Evolutionary conservation across 2,797 vertebrate species (phyloP), one percentile per base, ranked within the genome.

Genomic region (Lepilemur septentrionalis): DNA sequence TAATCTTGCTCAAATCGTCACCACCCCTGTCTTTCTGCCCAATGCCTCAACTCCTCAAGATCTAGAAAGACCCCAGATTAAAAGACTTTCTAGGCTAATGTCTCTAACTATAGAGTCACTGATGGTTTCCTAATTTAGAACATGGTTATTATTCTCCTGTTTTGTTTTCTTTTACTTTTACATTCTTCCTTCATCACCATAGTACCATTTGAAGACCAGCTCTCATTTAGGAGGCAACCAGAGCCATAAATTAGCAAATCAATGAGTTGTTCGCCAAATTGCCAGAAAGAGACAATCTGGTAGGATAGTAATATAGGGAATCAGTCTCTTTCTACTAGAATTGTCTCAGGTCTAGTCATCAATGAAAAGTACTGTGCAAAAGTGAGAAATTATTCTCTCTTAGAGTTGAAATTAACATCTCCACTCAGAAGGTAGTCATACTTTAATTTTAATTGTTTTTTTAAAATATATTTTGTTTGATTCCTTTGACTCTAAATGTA

Each of bases 401-500:
- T 89, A 69, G 46, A 81, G 43, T 73, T 80, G 38, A 3, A 57
- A 28, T 80, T 93, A 67, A 3, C 5, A 28, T 15, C 10, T 59
- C 13, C 30, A 50, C 80, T 92, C 32, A 81, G 38, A 61, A 76
- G 86, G 11, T 18, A 84, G 38, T 30, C 17, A 78, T 35, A 75
- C 8, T 75, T 81, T 63, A 81, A 59, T 91, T 94, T 94, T 90
- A 89, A 86, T n/a, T 82, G 14, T 7, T 89, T 80, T 80, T 86
- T 94, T 89, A 73, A 90, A 95, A 78, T 75, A 17, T 2, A 25
- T 82, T 79, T 79, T 85, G 1, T 72, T 87, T 50, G 5, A 93
- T 52, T 95, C 10, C 9, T 76, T 83, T 91, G 35, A 65, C 50
- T 73, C 55, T 89, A 73, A 86, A 61, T 87, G 70, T 50, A 89